Percentiles rank a stretch among this genome's conserved stretches.
Evolutionary conservation across 2,888 invertebrate genomes (phyloP).

Genomic region (Acanthococcus lagerstroemiae): DNA sequence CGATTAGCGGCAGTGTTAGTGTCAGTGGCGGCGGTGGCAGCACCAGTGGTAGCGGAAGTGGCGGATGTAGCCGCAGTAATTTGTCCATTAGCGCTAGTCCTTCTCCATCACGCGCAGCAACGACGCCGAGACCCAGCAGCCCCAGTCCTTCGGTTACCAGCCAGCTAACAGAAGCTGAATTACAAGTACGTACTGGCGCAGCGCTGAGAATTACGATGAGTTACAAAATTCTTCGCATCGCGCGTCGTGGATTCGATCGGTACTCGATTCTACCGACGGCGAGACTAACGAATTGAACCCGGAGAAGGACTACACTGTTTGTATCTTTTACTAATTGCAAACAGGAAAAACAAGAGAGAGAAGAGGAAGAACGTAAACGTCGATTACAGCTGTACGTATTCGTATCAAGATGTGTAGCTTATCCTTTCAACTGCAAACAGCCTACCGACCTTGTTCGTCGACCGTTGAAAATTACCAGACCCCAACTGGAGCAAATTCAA

Average conservation of each 20-base stretch:
- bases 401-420: slow-evolving; percentile 92
- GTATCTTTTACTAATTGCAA: too few relatives aligned
- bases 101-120: slow-evolving; percentile 47
- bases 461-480: slow-evolving; percentile 90
- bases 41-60: background rate
- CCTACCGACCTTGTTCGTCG: slow-evolving; percentile 95
- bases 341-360: slow-evolving; percentile 83
- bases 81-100: slow-evolving; percentile 21
- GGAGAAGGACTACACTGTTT: too few relatives aligned
- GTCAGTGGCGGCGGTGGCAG: background rate
- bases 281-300: too few relatives aligned
- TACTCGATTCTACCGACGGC: too few relatives aligned
- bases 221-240: too few relatives aligned
- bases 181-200: slow-evolving; percentile 49
- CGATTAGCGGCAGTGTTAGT: slow-evolving; percentile 4
- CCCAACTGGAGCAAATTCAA: slow-evolving; percentile 87
- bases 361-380: slow-evolving; percentile 91
- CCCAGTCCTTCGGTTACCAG: slow-evolving; percentile 87
- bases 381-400: slow-evolving; percentile 96
- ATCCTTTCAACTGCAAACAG: slow-evolving; percentile 99
- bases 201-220: too few relatives aligned
- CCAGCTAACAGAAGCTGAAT: slow-evolving; percentile 74
- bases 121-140: slow-evolving; percentile 68
- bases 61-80: slow-evolving; percentile 3
- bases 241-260: too few relatives aligned